Conservation (phyloP, 2,888 invertebrate genomes). For the Cremastinae sp. region DNA sequence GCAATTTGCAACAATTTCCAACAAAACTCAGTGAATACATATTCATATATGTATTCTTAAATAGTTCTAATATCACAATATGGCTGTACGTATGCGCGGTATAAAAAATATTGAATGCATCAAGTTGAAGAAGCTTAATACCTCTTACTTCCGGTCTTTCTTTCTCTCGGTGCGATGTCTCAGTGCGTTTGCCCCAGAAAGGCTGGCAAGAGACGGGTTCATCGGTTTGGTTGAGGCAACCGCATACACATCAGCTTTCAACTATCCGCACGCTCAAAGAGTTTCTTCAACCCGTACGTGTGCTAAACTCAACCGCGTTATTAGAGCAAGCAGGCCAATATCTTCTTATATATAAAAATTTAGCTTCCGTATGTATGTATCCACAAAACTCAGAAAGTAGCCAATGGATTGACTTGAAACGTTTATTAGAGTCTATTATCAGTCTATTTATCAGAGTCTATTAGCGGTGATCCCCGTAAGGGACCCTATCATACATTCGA, state of each 20-base stretch:
- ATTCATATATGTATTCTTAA: too few species aligned
- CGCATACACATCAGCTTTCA: slow-evolving; percentile 36
- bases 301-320: slow-evolving; percentile 36
- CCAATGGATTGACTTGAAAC: too few species aligned
- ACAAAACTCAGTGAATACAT: too few species aligned
- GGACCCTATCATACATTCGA: too few species aligned
- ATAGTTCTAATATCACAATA: neutral
- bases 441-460: slow-evolving; percentile 9
- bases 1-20: too few species aligned
- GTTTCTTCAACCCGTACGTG: slow-evolving; percentile 42
- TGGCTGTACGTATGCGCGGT: slow-evolving; percentile 12
- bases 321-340: slow-evolving; percentile 50
- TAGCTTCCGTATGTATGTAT: too few species aligned
- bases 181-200: slow-evolving; percentile 54
- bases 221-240: slow-evolving; percentile 57
- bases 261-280: slow-evolving; percentile 38
- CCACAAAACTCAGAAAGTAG: too few species aligned
- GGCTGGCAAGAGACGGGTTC: slow-evolving; percentile 52
- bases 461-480: too few species aligned
- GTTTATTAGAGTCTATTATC: too few species aligned
- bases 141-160: slow-evolving; percentile 58
- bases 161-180: neutral
- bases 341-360: too few species aligned
- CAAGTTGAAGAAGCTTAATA: slow-evolving; percentile 54
- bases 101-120: slow-evolving; percentile 35